Base-by-base conservation (phyloP, 2,113 vertebrate genomes). In the Mellivora capensis region DNA sequence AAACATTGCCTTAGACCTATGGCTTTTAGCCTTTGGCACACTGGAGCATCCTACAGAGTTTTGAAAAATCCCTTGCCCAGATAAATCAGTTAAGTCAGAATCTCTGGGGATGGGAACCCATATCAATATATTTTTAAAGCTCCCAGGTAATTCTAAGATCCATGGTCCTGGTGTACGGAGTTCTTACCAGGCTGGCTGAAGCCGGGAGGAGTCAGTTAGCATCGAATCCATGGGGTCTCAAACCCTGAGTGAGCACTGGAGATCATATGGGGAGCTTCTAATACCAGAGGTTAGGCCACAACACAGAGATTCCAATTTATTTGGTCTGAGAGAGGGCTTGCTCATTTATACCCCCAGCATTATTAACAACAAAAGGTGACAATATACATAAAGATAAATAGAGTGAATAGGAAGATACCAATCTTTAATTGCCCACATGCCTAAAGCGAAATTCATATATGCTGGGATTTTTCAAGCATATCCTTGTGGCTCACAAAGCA, bases 391-490 rank as follows among this genome's bases (percentile, higher is more conserved):
- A 61, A 91, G 59, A 92, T 15, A 57, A 3, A 20, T 87, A n/a
- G 23, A 52, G 7, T 39, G 67, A 42, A 34, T 0, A 44, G 23
- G 69, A 87, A 80, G 57, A 52, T 15, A 54, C 15, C 39, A 54
- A 11, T 12, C 42, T 91, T 81, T 69, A 47, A 10, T 37, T 83
- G 23, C 18, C 44, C 52, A 9, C 13, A 9, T 29, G 37, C 44
- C 39, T 34, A 17, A 59, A 52, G 59, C 2, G 47, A 3, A 57
- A 71, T 2, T 31, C 62, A 71, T 0, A 10, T 2, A 21, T 44
- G 27, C 44, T 62, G 12, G n/a, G 52, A 2, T 17, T 29, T 64
- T 88, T 59, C 27, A 0, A 57, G 34, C 1, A 0, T 91, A 9
- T n/a, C 59, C 31, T 21, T 42, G 37, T 86, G 10, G n/a, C 54